Evolutionary conservation across 2,888 invertebrate genomes (phyloP).

Genomic region (Agrochola macilenta): DNA sequence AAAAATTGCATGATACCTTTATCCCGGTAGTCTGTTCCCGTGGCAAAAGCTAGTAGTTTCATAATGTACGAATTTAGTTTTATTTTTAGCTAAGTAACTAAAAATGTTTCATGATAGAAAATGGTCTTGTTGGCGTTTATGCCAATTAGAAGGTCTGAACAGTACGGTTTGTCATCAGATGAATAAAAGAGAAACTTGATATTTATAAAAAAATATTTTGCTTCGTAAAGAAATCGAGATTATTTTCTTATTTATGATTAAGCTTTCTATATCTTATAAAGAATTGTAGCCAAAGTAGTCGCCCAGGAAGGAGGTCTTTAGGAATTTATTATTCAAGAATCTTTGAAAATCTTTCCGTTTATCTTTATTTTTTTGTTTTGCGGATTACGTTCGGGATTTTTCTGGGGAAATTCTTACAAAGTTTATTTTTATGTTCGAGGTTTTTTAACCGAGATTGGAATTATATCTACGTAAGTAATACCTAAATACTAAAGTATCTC

Average conservation of each 20-base stretch:
- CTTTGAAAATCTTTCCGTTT: conserved; percentile 42
- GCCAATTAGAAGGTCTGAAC: neutral
- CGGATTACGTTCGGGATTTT: conserved; percentile 19
- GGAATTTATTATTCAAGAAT: conserved; percentile 51
- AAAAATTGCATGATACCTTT: no score
- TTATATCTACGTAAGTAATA: neutral
- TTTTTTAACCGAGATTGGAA: neutral
- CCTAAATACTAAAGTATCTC: neutral
- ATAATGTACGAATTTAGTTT: neutral
- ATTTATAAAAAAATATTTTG: neutral
- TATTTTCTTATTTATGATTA: conserved; percentile 17
- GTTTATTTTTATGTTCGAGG: neutral
- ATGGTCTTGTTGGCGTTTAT: neutral
- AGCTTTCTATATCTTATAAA: conserved; percentile 14
- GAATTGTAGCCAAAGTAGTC: conserved; percentile 16
- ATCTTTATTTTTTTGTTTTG: conserved; percentile 41
- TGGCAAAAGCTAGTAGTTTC: neutral
- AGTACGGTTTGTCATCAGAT: neutral
- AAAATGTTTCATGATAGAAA: neutral
- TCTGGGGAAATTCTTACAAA: neutral
- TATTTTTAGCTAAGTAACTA: no score
- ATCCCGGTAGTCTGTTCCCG: no score
- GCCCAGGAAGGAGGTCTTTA: conserved; percentile 31
- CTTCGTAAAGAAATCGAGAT: conserved; percentile 2
- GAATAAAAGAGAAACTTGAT: neutral